Evolutionary conservation across 1,140 invertebrate genomes (phyloP).

Genomic region (Solenopsis invicta): DNA sequence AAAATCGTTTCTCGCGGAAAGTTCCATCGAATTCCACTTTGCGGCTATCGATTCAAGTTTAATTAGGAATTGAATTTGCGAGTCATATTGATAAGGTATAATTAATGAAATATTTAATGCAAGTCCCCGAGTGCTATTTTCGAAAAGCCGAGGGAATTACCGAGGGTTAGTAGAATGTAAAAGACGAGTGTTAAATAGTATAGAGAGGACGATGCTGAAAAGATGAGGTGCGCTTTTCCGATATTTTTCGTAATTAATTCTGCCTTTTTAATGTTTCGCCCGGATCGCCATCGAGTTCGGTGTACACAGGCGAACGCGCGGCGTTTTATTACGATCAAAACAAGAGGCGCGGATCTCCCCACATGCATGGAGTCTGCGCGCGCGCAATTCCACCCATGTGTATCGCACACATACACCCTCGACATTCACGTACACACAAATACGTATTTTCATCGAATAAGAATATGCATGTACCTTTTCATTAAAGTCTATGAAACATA

Average conservation of each 20-base stretch:
- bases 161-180: background rate
- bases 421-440: background rate
- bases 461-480: background rate
- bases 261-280: background rate
- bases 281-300: background rate
- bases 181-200: background rate
- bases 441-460: conserved; percentile 2
- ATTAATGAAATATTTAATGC: too few relatives aligned
- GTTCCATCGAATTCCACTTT: background rate
- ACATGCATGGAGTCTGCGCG: conserved; percentile 41
- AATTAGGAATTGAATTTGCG: background rate
- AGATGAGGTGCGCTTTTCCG: background rate
- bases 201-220: background rate
- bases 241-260: conserved; percentile 23
- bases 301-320: background rate
- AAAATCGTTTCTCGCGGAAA: background rate
- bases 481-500: background rate
- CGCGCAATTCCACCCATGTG: conserved; percentile 4
- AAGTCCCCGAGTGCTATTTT: too few relatives aligned
- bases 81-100: background rate
- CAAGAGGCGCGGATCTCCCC: conserved; percentile 19
- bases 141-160: too few relatives aligned
- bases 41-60: background rate
- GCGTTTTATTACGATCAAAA: conserved; percentile 41
- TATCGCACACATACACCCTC: background rate